Evolutionary conservation across 2,888 invertebrate species (phyloP).

Genomic region (Diplolepis rosae): DNA sequence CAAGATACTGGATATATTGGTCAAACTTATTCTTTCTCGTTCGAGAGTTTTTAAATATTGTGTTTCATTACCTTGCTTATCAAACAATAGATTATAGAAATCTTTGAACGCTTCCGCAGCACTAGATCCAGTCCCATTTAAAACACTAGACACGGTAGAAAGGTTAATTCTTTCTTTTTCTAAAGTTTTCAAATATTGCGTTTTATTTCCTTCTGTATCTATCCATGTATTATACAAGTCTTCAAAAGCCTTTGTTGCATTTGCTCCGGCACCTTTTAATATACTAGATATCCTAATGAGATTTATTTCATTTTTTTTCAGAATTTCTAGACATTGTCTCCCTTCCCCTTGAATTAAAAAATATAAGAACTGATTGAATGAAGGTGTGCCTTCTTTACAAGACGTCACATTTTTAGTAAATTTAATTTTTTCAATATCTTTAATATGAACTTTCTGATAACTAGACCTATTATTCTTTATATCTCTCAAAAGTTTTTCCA

Average conservation of each 20-base stretch:
- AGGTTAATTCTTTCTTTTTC: no score
- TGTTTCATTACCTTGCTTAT: conserved; percentile 50
- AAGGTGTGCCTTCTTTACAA: background rate
- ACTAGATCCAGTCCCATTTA: conserved; percentile 42
- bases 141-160: conserved; percentile 60
- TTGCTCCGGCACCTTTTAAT: no score
- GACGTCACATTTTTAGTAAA: background rate
- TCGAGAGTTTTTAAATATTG: conserved; percentile 44
- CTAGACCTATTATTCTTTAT: background rate
- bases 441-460: background rate
- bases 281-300: no score
- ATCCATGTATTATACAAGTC: no score
- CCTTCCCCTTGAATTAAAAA: no score
- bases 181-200: conserved; percentile 31
- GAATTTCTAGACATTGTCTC: background rate
- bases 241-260: no score
- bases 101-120: conserved; percentile 57
- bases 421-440: background rate
- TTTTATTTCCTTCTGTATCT: no score
- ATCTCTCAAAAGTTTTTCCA: background rate
- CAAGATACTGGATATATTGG: background rate
- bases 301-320: background rate
- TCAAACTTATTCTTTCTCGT: background rate
- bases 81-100: conserved; percentile 60
- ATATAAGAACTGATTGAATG: background rate